Evolutionary conservation across 2,888 invertebrate species (phyloP).

Genomic region (Rotaria magnacalcarata): DNA sequence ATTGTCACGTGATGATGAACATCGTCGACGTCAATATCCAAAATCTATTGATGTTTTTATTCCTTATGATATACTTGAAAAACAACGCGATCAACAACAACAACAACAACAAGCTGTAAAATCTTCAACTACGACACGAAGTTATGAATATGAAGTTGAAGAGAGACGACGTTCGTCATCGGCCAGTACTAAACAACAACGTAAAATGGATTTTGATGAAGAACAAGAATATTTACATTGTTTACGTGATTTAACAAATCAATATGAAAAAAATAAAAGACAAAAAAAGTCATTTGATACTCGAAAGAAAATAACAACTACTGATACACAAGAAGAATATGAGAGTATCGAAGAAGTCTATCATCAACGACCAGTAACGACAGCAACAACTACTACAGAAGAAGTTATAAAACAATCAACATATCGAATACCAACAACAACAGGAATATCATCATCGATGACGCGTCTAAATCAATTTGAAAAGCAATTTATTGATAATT

Average conservation of each 20-base stretch:
- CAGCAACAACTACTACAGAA: neutral
- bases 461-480: neutral
- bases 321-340: neutral
- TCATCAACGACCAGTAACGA: neutral
- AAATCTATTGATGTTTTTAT: constrained; percentile 16
- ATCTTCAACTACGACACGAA: neutral
- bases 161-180: neutral
- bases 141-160: constrained; percentile 19
- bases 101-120: neutral
- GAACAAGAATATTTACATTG: neutral
- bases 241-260: neutral
- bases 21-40: constrained; percentile 15
- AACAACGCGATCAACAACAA: neutral
- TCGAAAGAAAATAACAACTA: neutral
- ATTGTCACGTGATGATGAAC: neutral
- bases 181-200: neutral
- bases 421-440: constrained; percentile 1
- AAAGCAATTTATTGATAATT: constrained; percentile 23
- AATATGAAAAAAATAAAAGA: neutral
- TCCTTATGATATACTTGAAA: neutral
- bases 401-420: neutral
- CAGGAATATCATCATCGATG: neutral
- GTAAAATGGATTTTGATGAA: neutral
- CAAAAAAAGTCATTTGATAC: neutral
- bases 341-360: neutral